Evolutionary conservation across 2,113 vertebrate species (phyloP).

Genomic region (Tretioscincus oriximinensis): DNA sequence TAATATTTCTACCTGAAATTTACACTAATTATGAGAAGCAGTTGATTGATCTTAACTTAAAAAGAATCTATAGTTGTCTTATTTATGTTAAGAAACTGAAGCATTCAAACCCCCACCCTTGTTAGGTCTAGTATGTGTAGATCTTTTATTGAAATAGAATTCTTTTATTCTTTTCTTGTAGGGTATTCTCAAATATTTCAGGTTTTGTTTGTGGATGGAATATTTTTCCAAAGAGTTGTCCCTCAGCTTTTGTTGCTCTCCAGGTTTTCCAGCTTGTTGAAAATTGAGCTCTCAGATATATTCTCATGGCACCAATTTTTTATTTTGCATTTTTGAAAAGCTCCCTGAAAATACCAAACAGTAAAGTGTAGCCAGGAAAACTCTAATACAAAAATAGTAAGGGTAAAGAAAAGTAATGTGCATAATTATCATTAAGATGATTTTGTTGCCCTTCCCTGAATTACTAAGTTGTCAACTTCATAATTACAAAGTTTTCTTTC

Average conservation of each 20-base stretch:
- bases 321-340: background rate
- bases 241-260: background rate
- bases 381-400: background rate
- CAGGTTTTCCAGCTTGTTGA: background rate
- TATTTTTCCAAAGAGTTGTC: background rate
- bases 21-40: background rate
- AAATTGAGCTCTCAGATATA: background rate
- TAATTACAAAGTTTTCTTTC: background rate
- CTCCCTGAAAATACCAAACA: background rate
- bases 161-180: background rate
- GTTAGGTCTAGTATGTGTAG: background rate
- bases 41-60: background rate
- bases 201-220: constrained; percentile 6
- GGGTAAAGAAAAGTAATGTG: background rate
- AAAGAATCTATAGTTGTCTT: background rate
- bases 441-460: background rate
- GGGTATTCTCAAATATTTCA: background rate
- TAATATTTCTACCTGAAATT: background rate
- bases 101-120: background rate
- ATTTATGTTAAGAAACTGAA: background rate
- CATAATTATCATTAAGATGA: too few relatives aligned
- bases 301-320: background rate
- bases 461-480: background rate
- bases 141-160: background rate
- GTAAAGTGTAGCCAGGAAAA: background rate